Conservation (phyloP, 2,888 invertebrate species). For the Oscheius onirici region DNA sequence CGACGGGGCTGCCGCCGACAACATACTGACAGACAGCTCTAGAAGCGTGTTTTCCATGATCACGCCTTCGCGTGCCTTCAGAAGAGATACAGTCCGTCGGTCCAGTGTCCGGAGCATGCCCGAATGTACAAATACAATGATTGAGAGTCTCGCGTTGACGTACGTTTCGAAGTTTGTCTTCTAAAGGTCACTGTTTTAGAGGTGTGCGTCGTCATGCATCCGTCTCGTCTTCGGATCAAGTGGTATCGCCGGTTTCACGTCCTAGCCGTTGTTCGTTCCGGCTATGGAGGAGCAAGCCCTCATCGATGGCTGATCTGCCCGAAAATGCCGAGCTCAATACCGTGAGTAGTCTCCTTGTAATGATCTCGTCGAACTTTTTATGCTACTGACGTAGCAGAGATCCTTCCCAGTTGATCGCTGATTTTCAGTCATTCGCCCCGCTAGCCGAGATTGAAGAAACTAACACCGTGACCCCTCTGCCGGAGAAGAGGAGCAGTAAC, state of each 20-base stretch:
- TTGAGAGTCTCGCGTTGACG: not conserved
- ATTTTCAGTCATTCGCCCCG: conserved; percentile 22
- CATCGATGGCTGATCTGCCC: not conserved
- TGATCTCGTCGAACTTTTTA: not conserved
- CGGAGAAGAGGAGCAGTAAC: not conserved
- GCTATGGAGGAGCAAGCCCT: not conserved
- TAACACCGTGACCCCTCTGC: not conserved
- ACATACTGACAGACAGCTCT: not conserved
- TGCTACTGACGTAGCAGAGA: no score
- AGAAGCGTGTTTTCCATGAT: conserved; percentile 2
- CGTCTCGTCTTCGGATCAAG: not conserved
- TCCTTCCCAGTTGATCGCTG: no score
- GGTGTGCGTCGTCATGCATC: not conserved
- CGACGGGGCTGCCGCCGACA: not conserved
- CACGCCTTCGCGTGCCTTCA: conserved; percentile 13
- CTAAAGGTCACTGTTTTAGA: not conserved
- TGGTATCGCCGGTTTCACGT: not conserved
- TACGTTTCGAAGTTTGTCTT: conserved; percentile 2
- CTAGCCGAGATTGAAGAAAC: conserved; percentile 17
- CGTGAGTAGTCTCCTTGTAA: not conserved
- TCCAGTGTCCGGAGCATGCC: conserved; percentile 25
- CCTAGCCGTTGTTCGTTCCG: not conserved
- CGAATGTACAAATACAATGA: not conserved
- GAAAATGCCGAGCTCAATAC: conserved; percentile 3
- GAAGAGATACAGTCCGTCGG: conserved; percentile 1